phyloP scores from a whole-genome alignment of 2,888 invertebrate species.

The Pollenia angustigena region DNA sequence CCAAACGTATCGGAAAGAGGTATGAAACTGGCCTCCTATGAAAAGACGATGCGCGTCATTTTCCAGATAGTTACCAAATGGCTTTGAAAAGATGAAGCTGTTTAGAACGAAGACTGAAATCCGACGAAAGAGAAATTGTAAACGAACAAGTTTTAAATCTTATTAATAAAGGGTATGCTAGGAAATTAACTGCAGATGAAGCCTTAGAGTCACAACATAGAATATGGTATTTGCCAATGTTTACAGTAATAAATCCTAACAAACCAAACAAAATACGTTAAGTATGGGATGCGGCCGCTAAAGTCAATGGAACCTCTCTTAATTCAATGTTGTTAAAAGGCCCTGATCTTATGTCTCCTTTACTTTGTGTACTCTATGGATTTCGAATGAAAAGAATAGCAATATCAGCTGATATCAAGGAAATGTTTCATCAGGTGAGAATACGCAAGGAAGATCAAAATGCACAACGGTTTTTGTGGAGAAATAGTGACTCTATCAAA shows the following conservation, averaged over 20 bases:
- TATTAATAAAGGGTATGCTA: not conserved
- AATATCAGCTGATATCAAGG: too few relatives aligned
- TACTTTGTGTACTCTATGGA: too few relatives aligned
- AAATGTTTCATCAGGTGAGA: too few relatives aligned
- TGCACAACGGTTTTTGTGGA: too few relatives aligned
- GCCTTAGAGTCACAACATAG: not conserved
- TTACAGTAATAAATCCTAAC: conserved; percentile 13
- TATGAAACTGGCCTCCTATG: not conserved
- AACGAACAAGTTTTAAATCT: conserved; percentile 1
- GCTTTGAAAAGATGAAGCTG: not conserved
- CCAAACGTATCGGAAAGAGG: not conserved
- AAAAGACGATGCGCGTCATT: not conserved
- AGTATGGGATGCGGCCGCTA: conserved; percentile 18
- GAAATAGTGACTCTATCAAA: too few relatives aligned
- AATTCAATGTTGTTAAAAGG: too few relatives aligned
- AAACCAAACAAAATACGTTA: conserved; percentile 17
- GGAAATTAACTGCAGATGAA: not conserved
- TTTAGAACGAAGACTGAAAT: not conserved
- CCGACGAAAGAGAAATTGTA: not conserved
- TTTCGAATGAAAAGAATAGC: too few relatives aligned
- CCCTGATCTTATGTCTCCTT: too few relatives aligned
- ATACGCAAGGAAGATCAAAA: too few relatives aligned
- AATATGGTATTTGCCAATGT: conserved; percentile 24
- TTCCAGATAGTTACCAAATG: conserved; percentile 5
- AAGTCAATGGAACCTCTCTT: not conserved